Evolutionary conservation across 35 echinoderm and acorn worm genomes (phyloP).

Genomic region (Lytechinus pictus): DNA sequence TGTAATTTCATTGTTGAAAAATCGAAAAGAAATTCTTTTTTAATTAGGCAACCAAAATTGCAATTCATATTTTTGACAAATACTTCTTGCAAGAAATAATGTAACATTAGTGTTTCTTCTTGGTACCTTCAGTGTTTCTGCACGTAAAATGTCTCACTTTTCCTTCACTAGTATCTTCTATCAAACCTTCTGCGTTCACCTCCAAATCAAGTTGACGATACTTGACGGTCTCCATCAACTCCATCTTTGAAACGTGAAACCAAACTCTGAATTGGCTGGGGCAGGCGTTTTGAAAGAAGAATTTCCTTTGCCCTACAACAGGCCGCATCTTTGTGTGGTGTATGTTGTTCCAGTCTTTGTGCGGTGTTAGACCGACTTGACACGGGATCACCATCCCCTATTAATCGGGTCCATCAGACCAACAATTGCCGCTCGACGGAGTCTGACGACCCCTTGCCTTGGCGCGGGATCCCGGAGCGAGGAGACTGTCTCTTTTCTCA

Average conservation of each 20-base stretch:
- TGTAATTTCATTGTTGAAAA: no score
- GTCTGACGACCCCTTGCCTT: not conserved
- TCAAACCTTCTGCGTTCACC: no score
- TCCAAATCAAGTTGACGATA: not conserved
- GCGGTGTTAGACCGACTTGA: not conserved
- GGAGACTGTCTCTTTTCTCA: not conserved
- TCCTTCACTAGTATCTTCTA: no score
- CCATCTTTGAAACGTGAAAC: not conserved
- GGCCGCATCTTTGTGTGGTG: constrained; percentile 7
- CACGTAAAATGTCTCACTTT: no score
- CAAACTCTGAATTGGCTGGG: not conserved
- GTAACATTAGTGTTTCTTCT: no score
- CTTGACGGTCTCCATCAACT: not conserved
- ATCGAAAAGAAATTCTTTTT: no score
- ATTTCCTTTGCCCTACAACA: not conserved
- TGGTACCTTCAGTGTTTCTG: no score
- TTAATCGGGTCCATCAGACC: not conserved
- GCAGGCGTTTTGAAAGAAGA: not conserved
- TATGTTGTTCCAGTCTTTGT: constrained; percentile 11
- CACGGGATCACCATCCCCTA: not conserved
- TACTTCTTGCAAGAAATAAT: no score
- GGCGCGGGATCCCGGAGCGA: not conserved
- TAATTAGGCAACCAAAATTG: no score
- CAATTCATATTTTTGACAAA: no score
- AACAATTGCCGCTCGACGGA: not conserved